These are phyloP conservation scores for Procavia capensis DNA, from an alignment of 2,113 vertebrate species.

Conservation along the genomic window DNA sequence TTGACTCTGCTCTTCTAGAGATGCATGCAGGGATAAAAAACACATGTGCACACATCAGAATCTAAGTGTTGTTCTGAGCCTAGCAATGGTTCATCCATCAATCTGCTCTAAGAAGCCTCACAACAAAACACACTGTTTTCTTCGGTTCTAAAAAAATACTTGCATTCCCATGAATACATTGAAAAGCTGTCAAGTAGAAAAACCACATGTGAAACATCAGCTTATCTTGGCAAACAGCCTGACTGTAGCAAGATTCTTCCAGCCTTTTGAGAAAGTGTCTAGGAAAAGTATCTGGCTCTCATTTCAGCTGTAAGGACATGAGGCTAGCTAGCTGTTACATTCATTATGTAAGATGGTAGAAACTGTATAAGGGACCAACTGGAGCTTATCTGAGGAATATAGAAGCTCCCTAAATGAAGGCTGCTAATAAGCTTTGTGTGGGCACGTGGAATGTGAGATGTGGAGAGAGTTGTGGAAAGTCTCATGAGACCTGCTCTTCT, in stretches of 20 bases:
- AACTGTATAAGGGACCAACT: background rate
- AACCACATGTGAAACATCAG: background rate
- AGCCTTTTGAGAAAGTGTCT: background rate
- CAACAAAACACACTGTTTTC: background rate
- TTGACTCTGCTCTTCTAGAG: background rate
- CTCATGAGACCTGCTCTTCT: background rate
- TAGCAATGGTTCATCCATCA: background rate
- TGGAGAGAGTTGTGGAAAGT: too few relatives aligned
- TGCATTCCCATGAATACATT: background rate
- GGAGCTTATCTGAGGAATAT: background rate
- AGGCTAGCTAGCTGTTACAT: background rate
- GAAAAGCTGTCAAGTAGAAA: conserved; percentile 25
- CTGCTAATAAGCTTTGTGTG: background rate
- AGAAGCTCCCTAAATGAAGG: background rate
- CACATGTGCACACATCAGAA: background rate
- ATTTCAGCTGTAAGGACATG: background rate
- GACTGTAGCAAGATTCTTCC: background rate
- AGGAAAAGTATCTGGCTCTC: background rate
- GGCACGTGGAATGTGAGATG: background rate
- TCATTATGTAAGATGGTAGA: background rate
- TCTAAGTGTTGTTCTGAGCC: background rate
- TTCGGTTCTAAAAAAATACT: background rate
- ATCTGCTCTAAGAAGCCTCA: background rate
- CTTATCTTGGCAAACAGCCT: conserved; percentile 10
- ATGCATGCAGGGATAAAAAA: background rate